Base-by-base conservation (phyloP, 2,113 vertebrate genomes). In the Ornithorhynchus anatinus region DNA sequence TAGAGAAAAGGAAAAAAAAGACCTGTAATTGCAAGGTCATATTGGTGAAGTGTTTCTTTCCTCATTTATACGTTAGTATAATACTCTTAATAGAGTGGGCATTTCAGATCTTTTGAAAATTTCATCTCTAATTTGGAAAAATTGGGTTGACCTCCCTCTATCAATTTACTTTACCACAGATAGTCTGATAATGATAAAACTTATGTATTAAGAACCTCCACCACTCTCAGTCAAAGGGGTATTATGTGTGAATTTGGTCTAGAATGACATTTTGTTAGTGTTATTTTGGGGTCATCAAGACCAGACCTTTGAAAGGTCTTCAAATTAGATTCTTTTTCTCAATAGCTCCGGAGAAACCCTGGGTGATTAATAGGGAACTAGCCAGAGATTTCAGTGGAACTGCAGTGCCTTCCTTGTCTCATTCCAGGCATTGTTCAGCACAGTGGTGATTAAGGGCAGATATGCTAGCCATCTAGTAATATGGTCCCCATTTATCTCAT, bases 281-380 rank as follows among this genome's bases (percentile, higher is more conserved):
- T 11, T 2, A 4, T 11, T 14, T 15, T 16, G 44, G 48, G 14
- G 23, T 22, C 65, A 35, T 43, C 37, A 58, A 32, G 53, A 53
- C 42, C 10, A 29, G 71, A 71, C 56, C 74, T 40, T 25, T 36
- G 57, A 31, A 36, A 63, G 63, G 52, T 67, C 71, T 58, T 64
- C 47, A 57, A 57, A 60, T 79, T 52, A 23, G 25, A 42, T 39
- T 68, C 48, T 39, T 27, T 68, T 67, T 43, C 15, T 36, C n/a
- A n/a, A n/a, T n/a, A 45, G 70, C 59, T 67, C 67, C 31, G 0
- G 63, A 69, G 59, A 56, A 54, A 45, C 67, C 22, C 10, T 20
- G 47, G 48, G 47, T 69, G 65, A 48, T 45, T 52, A 53, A 65
- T 58, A 36, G 64, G 16, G 36, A 84, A n/a, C 16, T 60, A 73